Percentiles rank a stretch among this genome's conserved stretches.
Conservation (phyloP, 2,797 vertebrate genomes). For the Alcedo quadribrachys region DNA sequence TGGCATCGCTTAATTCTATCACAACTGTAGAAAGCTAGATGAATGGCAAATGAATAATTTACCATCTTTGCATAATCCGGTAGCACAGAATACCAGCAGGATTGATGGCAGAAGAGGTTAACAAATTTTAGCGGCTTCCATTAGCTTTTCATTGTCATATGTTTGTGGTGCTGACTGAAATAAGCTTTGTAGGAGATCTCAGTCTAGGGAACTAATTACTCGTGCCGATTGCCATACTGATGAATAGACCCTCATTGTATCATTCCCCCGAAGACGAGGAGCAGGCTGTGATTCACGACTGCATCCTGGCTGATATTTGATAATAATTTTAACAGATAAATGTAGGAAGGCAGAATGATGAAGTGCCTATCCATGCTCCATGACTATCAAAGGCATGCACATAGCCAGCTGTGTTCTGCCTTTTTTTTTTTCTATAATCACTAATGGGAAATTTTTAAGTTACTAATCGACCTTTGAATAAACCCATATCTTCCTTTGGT, state of each 20-base stretch:
- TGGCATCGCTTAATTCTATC: conserved; percentile 85
- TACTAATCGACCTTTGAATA: conserved; percentile 71
- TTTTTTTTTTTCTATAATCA: conserved; percentile 47
- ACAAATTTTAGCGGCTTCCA: conserved; percentile 84
- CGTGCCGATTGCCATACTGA: conserved; percentile 86
- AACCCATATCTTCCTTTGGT: conserved; percentile 10
- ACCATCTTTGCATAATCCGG: conserved; percentile 89
- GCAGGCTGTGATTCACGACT: conserved; percentile 85
- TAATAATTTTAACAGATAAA: conserved; percentile 99
- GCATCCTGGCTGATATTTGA: conserved; percentile 88
- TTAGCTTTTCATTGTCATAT: conserved; percentile 85
- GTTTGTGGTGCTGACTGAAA: conserved; percentile 83
- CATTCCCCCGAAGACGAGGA: conserved; percentile 82
- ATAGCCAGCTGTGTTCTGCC: conserved; percentile 81
- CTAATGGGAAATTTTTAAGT: conserved; percentile 74
- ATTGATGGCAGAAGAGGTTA: conserved; percentile 84
- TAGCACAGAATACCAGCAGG: conserved; percentile 73
- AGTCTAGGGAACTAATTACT: conserved; percentile 93
- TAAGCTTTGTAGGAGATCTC: conserved; percentile 86
- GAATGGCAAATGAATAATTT: conserved; percentile 93
- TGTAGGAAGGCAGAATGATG: conserved; percentile 94
- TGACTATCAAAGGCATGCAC: conserved; percentile 89
- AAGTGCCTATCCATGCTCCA: conserved; percentile 87
- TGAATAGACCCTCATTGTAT: conserved; percentile 92
- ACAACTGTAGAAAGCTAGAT: conserved; percentile 82